Evolutionary conservation across 2,113 vertebrate species (phyloP).

Genomic region (Hypocryptadius cinnamomeus): DNA sequence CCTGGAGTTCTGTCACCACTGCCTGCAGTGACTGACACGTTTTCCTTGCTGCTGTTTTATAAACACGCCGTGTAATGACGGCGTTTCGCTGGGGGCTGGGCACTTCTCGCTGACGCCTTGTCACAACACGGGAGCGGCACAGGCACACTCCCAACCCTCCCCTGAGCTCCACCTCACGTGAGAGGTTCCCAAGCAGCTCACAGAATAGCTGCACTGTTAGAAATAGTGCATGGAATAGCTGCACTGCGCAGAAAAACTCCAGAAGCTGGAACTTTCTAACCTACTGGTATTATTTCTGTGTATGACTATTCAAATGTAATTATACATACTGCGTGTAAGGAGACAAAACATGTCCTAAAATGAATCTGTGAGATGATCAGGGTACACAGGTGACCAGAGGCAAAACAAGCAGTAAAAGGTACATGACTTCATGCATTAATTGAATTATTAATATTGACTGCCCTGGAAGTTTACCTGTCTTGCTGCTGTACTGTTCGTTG

Average conservation of each 20-base stretch:
- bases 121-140: constrained; percentile 39
- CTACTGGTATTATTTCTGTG: background rate
- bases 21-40: constrained; percentile 23
- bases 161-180: background rate
- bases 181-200: background rate
- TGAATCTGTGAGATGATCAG: background rate
- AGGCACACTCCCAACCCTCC: background rate
- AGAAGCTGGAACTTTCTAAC: background rate
- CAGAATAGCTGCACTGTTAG: rapidly evolving
- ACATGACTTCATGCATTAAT: background rate
- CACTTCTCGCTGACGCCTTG: background rate
- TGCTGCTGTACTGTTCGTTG: background rate
- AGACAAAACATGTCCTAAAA: background rate
- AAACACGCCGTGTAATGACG: constrained; percentile 44
- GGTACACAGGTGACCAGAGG: background rate
- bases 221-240: rapidly evolving
- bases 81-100: background rate
- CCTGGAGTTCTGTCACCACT: background rate
- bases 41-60: background rate
- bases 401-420: background rate
- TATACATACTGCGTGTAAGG: background rate
- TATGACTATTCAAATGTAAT: background rate
- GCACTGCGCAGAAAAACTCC: rapidly evolving
- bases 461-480: background rate
- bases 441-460: background rate